Evolutionary conservation across 2,113 vertebrate genomes (phyloP), one percentile per base, ranked within the genome.

Genomic region (Lepidothrix coronata): DNA sequence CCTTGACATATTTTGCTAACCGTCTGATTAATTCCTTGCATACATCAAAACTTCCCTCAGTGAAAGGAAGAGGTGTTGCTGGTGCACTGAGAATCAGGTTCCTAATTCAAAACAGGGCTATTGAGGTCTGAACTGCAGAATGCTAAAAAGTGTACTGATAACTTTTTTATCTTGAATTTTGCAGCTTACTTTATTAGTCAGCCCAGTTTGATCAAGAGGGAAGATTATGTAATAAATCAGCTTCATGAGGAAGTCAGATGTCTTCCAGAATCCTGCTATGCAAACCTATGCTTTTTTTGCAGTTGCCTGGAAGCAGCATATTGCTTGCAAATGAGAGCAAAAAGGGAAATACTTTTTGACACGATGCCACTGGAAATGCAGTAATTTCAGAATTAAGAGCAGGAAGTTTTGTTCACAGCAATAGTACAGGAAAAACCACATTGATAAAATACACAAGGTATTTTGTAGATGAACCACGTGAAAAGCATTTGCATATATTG

Each of bases 341-440:
- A 92, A 94, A 61, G 25, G 78, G 55, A 96, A 93, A 92, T 44
- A 55, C 46, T 78, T 93, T 59, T 51, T 74, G 44, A 85, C 19
- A 55, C 6, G 33, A 92, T n/a, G 31, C 55, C 31, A 57, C 31
- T 63, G 57, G 41, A 93, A 88, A 70, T 35, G n/a, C 30, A 81
- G 8, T 39, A 62, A 76, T 66, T 88, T 43, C 33, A 86, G 48
- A 90, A 76, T 83, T 59, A 80, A 67, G 22, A 86, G 25, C 19
- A 94, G 76, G 63, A 95, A 90, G 52, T 89, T 58, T 71, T 27
- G 57, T 88, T 93, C 48, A 84, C 51, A 86, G 59, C 59, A 86
- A 22, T 4, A 59, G 24, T 30, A 93, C 3, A 51, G 41, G 63
- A 91, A 67, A 58, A 61, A 44, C 11, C 19, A 44, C 39, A 62